These are phyloP conservation scores for Dendrolimus punctatus DNA, from an alignment of 1,140 invertebrate genomes.

Conservation along the genomic window DNA sequence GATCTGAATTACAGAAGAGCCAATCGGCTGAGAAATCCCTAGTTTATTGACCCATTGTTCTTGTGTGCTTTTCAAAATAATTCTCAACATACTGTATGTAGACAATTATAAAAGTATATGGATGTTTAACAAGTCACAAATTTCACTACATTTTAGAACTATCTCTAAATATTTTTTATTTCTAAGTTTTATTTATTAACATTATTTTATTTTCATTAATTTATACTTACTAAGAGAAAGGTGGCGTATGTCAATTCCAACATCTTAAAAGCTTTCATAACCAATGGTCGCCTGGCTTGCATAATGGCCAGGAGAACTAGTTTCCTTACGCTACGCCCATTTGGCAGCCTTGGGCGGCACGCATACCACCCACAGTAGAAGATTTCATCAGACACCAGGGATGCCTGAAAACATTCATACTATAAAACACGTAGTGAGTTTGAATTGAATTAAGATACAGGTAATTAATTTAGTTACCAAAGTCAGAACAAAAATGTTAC, in stretches of 20 bases:
- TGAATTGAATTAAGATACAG: not conserved
- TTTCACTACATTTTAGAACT: no score
- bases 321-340: conserved; percentile 24
- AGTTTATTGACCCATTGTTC: no score
- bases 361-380: conserved; percentile 54
- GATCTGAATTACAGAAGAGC: no score
- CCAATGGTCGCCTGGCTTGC: conserved; percentile 35
- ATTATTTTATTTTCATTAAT: no score
- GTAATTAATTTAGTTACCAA: not conserved
- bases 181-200: no score
- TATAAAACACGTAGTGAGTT: not conserved
- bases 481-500: not conserved
- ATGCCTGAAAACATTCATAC: conserved; percentile 29
- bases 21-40: no score
- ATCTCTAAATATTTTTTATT: no score
- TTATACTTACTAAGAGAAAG: conserved; percentile 32
- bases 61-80: no score
- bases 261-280: conserved; percentile 58
- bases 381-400: conserved; percentile 41
- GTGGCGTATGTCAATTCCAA: conserved; percentile 46
- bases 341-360: conserved; percentile 14
- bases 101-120: no score
- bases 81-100: no score
- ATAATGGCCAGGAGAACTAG: conserved; percentile 37
- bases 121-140: no score